These are phyloP conservation scores for Gila orcuttii DNA, from an alignment of 2,113 vertebrate genomes.

Conservation along the genomic window DNA sequence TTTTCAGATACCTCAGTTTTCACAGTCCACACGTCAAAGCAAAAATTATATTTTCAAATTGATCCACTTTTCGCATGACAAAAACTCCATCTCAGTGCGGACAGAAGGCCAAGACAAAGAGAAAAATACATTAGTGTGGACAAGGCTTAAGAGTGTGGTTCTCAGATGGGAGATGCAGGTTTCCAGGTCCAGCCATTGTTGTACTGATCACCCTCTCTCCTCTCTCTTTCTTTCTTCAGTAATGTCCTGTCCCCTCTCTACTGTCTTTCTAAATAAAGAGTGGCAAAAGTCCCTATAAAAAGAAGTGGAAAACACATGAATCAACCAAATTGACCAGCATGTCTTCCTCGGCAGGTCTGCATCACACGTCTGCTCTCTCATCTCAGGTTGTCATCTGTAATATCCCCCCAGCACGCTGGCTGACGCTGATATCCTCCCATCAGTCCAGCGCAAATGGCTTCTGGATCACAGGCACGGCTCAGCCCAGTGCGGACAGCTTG, in stretches of 20 bases:
- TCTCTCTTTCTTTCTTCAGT: background rate
- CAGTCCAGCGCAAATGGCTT: slow-evolving; percentile 1
- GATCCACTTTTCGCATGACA: too few relatives aligned
- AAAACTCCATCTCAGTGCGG: too few relatives aligned
- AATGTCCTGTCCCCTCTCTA: background rate
- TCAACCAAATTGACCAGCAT: slow-evolving; percentile 33
- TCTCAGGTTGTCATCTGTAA: slow-evolving; percentile 42
- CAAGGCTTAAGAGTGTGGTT: background rate
- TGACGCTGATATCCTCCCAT: slow-evolving; percentile 24
- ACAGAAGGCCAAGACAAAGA: too few relatives aligned
- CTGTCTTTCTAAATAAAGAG: background rate
- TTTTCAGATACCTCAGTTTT: too few relatives aligned
- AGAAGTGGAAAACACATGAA: slow-evolving; percentile 24
- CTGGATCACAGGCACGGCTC: slow-evolving; percentile 13
- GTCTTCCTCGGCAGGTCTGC: background rate
- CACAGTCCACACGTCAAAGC: too few relatives aligned
- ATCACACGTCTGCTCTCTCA: slow-evolving; percentile 29
- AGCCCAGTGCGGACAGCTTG: slow-evolving; percentile 1
- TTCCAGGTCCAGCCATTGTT: background rate
- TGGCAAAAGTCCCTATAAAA: slow-evolving; percentile 3
- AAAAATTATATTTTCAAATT: too few relatives aligned
- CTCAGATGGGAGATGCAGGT: background rate
- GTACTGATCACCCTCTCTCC: background rate
- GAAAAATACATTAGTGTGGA: too few relatives aligned
- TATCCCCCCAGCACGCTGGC: slow-evolving; percentile 27